phyloP scores from a whole-genome alignment of 2,888 invertebrate genomes.

The Ectropis crepuscularia region DNA sequence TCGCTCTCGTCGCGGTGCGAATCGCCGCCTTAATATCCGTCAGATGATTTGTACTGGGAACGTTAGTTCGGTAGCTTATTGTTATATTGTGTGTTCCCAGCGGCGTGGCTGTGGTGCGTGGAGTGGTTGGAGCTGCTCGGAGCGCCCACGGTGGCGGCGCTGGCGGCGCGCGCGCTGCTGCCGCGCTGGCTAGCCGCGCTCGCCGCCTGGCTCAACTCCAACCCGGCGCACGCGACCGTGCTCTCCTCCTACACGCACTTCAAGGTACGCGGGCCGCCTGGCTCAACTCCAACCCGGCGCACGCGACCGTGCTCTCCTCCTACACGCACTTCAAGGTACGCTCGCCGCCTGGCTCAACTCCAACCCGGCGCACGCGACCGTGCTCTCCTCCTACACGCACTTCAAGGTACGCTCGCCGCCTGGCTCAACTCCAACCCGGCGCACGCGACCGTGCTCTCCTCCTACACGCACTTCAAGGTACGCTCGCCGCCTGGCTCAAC shows the following conservation, averaged over 20 bases:
- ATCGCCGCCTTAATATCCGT: too few species aligned
- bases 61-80: too few species aligned
- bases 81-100: constrained; percentile 70
- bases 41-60: too few species aligned
- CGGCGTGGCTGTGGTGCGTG: constrained; percentile 97
- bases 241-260: constrained; percentile 84
- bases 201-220: constrained; percentile 95
- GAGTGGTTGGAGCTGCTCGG: constrained; percentile 96
- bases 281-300: constrained; percentile 96
- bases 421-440: constrained; percentile 97
- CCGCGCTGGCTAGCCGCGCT: constrained; percentile 95
- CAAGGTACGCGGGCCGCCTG: constrained; percentile 89
- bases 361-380: constrained; percentile 93
- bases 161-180: constrained; percentile 95
- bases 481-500: constrained; percentile 92
- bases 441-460: constrained; percentile 86
- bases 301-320: constrained; percentile 88
- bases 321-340: constrained; percentile 53
- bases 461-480: constrained; percentile 49
- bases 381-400: too few species aligned
- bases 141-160: constrained; percentile 88
- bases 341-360: constrained; percentile 95
- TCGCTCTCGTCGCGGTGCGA: too few species aligned
- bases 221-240: constrained; percentile 95
- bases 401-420: constrained; percentile 78